A percentile compares a stretch with the other conserved stretches of the same genome.
These are phyloP conservation scores for Brevimyrus niger DNA, from an alignment of 2,113 vertebrate genomes.

Conservation along the genomic window DNA sequence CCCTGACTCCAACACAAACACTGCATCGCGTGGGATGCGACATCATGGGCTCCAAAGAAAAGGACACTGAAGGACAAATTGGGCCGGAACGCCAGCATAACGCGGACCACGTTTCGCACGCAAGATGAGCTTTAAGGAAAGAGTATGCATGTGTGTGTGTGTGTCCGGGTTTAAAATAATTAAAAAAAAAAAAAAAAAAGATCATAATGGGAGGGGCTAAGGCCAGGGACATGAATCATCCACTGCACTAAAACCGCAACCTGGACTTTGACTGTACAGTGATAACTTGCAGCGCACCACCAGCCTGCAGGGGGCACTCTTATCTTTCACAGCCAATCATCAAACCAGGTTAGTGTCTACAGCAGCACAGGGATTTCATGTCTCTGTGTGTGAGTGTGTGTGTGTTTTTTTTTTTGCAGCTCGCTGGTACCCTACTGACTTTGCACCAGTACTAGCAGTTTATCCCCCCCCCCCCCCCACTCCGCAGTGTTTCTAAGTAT, in stretches of 20 bases:
- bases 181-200: not conserved
- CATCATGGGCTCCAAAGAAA: not conserved
- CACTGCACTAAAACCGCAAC: not conserved
- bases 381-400: conserved; percentile 17
- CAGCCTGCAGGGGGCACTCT: conserved; percentile 4
- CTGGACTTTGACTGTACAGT: not conserved
- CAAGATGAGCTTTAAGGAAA: conserved; percentile 55
- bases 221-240: conserved; percentile 10
- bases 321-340: conserved; percentile 29
- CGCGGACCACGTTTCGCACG: conserved; percentile 55
- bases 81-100: conserved; percentile 57
- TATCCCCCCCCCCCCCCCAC: conserved; percentile 32
- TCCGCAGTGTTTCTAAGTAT: conserved; percentile 70
- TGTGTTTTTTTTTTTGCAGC: not conserved
- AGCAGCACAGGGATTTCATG: conserved; percentile 32
- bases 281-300: not conserved
- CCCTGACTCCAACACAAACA: not conserved
- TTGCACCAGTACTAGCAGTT: conserved; percentile 35
- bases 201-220: conserved; percentile 6
- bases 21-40: not conserved
- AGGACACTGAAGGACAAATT: conserved; percentile 13
- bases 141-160: not conserved
- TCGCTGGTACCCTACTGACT: conserved; percentile 38
- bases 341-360: conserved; percentile 38
- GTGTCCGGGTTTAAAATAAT: conserved; percentile 6